phyloP scores from a whole-genome alignment of 2,888 invertebrate genomes.

The Choristoneura rosaceana region DNA sequence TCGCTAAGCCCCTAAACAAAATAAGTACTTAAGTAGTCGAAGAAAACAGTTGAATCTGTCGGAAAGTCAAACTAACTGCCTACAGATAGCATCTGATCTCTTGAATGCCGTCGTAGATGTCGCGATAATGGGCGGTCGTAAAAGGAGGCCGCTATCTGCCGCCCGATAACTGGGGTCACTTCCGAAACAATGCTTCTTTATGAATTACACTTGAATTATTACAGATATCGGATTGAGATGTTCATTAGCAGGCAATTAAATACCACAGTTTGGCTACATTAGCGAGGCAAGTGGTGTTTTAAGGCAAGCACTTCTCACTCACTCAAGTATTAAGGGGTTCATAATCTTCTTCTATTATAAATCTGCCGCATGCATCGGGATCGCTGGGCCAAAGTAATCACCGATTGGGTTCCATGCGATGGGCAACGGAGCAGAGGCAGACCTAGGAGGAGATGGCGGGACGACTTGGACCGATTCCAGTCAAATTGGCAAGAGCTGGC shows the following conservation, averaged over 20 bases:
- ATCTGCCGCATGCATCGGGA: too few relatives aligned
- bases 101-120: constrained; percentile 9
- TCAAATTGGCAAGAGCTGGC: too few relatives aligned
- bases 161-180: neutral
- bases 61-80: constrained; percentile 9
- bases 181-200: neutral
- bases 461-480: too few relatives aligned
- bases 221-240: neutral
- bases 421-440: too few relatives aligned
- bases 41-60: neutral
- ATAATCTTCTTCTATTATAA: too few relatives aligned
- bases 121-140: constrained; percentile 6
- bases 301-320: neutral
- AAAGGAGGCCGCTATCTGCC: neutral
- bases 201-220: neutral
- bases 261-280: neutral
- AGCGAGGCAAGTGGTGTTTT: neutral
- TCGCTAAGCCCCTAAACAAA: too few relatives aligned
- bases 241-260: neutral
- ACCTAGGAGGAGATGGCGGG: too few relatives aligned
- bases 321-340: neutral
- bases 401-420: too few relatives aligned
- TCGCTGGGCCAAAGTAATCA: too few relatives aligned
- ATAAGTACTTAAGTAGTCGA: neutral
- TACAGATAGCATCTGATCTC: neutral